phyloP scores from a whole-genome alignment of 2,888 invertebrate species.

The Agonum fuliginosum region DNA sequence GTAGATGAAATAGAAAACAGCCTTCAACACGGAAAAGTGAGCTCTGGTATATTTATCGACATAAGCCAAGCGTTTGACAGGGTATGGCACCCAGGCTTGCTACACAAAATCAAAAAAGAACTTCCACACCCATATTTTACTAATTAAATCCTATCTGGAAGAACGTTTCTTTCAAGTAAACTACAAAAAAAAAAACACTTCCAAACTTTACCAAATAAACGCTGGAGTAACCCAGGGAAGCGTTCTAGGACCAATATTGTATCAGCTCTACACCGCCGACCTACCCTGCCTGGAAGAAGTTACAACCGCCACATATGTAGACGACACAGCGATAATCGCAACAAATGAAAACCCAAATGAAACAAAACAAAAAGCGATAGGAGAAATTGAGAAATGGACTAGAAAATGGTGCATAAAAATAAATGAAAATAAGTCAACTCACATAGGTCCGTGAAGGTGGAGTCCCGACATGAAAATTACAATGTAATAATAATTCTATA shows the following conservation, averaged over 20 bases:
- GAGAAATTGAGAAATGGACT: slow-evolving; percentile 4
- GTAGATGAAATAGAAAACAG: slow-evolving; percentile 40
- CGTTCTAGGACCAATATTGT: slow-evolving; percentile 45
- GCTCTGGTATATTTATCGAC: slow-evolving; percentile 56
- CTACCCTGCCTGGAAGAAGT: neutral
- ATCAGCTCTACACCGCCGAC: slow-evolving; percentile 40
- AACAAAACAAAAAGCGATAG: slow-evolving; percentile 17
- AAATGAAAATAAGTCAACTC: slow-evolving; percentile 53
- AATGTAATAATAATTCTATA: no score
- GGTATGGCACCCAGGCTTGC: slow-evolving; percentile 51
- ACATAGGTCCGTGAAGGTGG: no score
- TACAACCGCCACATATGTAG: slow-evolving; percentile 46
- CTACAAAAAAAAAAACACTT: neutral
- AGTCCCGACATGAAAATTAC: no score
- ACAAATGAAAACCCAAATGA: slow-evolving; percentile 3
- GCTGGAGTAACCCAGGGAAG: slow-evolving; percentile 56
- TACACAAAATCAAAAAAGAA: slow-evolving; percentile 48
- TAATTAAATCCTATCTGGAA: slow-evolving; percentile 46
- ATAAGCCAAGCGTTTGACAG: slow-evolving; percentile 54
- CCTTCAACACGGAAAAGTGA: slow-evolving; percentile 50
- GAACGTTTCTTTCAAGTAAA: slow-evolving; percentile 58
- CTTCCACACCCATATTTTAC: slow-evolving; percentile 37
- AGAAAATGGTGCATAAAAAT: slow-evolving; percentile 51
- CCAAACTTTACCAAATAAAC: slow-evolving; percentile 17
- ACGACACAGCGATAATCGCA: slow-evolving; percentile 33